Percentiles rank a stretch among this genome's conserved stretches.
phyloP scores from a whole-genome alignment of 2,113 vertebrate species.

The Oceanodroma tethys region DNA sequence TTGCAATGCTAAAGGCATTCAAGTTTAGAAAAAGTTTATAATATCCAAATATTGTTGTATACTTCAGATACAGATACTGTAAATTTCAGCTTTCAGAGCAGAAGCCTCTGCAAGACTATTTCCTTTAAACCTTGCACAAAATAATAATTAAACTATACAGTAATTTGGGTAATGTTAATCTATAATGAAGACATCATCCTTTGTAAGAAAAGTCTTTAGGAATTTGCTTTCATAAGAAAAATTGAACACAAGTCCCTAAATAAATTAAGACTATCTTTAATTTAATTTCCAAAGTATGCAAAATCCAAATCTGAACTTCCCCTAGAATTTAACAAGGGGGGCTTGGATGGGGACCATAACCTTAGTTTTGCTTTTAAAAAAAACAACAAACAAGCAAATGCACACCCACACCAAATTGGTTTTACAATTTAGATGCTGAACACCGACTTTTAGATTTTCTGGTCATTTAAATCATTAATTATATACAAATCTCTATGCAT shows the following conservation, averaged over 20 bases:
- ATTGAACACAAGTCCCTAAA: background rate
- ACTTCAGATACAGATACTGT: background rate
- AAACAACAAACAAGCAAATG: background rate
- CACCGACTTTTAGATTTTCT: fast-evolving
- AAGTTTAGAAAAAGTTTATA: background rate
- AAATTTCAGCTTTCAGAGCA: background rate
- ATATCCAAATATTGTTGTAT: background rate
- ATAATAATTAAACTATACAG: background rate
- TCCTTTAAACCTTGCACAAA: background rate
- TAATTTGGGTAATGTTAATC: background rate
- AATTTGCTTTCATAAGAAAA: background rate
- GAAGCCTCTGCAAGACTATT: background rate
- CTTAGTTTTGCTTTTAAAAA: background rate
- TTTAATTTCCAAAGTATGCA: background rate
- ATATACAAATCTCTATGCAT: background rate
- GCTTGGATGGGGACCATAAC: background rate
- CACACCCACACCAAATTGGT: background rate
- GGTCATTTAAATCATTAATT: background rate
- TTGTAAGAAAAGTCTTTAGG: background rate
- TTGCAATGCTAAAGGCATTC: background rate
- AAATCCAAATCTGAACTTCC: background rate
- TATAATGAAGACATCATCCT: background rate
- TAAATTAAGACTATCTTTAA: background rate
- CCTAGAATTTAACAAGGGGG: background rate
- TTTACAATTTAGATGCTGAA: background rate